Evolutionary conservation across 2,113 vertebrate species (phyloP).

Genomic region (Natator depressus): DNA sequence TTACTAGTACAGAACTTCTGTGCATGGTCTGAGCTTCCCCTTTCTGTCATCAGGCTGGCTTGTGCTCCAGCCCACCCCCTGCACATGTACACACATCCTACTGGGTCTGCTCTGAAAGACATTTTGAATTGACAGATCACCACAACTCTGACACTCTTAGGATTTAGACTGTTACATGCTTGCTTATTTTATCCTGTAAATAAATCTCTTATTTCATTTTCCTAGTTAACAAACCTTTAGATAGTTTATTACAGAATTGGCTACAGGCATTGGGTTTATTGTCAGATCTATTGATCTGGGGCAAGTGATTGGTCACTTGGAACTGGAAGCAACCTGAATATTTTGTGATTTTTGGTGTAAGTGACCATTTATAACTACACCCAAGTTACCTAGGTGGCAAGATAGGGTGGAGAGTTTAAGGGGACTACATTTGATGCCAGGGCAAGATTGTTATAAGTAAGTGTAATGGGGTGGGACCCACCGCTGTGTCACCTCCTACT

Average conservation of each 20-base stretch:
- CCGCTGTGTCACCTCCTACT: too few relatives aligned
- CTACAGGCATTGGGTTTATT: not conserved
- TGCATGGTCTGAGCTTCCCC: rapidly evolving
- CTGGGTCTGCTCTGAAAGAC: not conserved
- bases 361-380: not conserved
- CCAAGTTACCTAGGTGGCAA: not conserved
- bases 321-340: not conserved
- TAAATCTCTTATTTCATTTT: not conserved
- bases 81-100: not conserved
- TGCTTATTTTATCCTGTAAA: not conserved
- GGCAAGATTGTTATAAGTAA: not conserved
- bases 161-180: not conserved
- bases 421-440: not conserved
- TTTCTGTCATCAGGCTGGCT: not conserved
- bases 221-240: not conserved
- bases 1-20: rapidly evolving
- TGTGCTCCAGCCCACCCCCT: not conserved
- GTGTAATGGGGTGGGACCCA: too few relatives aligned
- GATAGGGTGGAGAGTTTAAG: not conserved
- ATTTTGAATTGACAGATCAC: not conserved
- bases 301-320: not conserved
- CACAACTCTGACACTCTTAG: not conserved
- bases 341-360: not conserved
- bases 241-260: not conserved
- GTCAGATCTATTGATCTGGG: not conserved